Evolutionary conservation across 2,888 invertebrate genomes (phyloP), one percentile per base, ranked within the genome.

Genomic region (Rhyacophila evoluta): DNA sequence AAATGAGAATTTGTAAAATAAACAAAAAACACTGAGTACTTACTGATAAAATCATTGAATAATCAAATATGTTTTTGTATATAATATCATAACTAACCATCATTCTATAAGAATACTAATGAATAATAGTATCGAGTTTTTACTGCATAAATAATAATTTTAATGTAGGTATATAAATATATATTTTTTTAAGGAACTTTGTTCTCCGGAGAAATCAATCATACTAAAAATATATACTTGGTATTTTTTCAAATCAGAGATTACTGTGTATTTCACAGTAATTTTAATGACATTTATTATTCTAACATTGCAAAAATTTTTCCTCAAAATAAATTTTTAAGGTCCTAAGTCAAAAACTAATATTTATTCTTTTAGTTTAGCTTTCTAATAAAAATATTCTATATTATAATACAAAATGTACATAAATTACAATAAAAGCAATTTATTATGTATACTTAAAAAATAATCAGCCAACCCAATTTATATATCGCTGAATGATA

Each of bases 371-470:
- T 15, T 39, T 15, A 39, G 39, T 6, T 55, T 55, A 55, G 55
- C 55, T 55, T 2, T 15, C 55, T 55, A 55, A 25, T 55, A 55
- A 55, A 55, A 55, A 55, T 55, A 55, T 55, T 55, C 25, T 55
- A 55, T 55, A 10, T 55, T 55, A 55, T 55, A 55, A 55, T 55
- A 55, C 55, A 55, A 55, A 55, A 25, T 55, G 25, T 55, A 55
- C 55, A 55, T 55, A 55, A 55, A 55, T 55, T 55, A 55, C 55
- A 55, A 55, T 25, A 55, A 55, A 55, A 55, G 55, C 55, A 55
- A 2, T 19, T 55, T 8, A 19, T 15, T 39, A 39, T 6, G 29
- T 4, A 11, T 39, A 39, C 39, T 39, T 39, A 41, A 41, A 33
- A 33, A 33, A 4, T 41, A 41, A 41, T 15, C 41, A 19, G 41